Conservation (phyloP, 2,113 vertebrate species). For the Dipodomys stephensi region DNA sequence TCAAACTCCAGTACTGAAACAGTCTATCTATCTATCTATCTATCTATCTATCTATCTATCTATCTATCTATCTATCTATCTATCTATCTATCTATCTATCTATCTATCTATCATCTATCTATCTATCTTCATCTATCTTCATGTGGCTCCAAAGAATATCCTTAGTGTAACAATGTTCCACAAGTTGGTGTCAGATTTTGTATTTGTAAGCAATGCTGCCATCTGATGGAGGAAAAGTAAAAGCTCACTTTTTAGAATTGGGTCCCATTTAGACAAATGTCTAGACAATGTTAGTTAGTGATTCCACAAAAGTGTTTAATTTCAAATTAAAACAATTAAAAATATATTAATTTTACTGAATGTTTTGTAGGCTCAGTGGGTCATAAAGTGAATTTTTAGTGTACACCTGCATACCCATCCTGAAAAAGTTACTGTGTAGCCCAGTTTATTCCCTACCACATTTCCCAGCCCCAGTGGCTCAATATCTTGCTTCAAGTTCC, state of each 20-base stretch:
- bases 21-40: too few relatives aligned
- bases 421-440: background rate
- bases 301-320: background rate
- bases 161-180: background rate
- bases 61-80: too few relatives aligned
- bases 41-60: too few relatives aligned
- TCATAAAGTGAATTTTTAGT: too few relatives aligned
- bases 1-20: too few relatives aligned
- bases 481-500: background rate
- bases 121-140: too few relatives aligned
- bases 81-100: too few relatives aligned
- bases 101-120: too few relatives aligned
- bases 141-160: slow-evolving; percentile 6
- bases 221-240: slow-evolving; percentile 82
- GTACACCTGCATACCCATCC: too few relatives aligned
- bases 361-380: background rate
- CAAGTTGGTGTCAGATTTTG: background rate
- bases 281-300: background rate
- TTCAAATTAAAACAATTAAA: slow-evolving; percentile 31
- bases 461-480: background rate
- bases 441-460: background rate
- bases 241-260: slow-evolving; percentile 13
- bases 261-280: background rate
- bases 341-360: background rate
- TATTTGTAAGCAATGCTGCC: slow-evolving; percentile 80